Base-by-base conservation (phyloP, 2,888 invertebrate species). In the Pantelozetes paolii region DNA sequence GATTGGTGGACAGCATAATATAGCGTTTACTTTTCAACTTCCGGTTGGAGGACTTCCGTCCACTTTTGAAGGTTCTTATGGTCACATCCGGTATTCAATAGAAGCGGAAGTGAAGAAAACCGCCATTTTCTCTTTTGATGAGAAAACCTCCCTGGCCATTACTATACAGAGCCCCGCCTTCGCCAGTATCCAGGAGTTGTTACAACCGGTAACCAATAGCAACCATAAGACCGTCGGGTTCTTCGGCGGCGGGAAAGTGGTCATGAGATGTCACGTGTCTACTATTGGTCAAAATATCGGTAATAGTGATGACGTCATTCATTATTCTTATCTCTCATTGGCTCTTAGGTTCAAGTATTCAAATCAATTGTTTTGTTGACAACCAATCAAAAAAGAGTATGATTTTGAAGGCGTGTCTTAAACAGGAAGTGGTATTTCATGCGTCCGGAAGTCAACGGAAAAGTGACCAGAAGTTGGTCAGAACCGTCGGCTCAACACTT, bases 361-460 rank as follows among this genome's bases (percentile, higher is more conserved):
- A 32, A 15, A 36, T 64, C 64, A 30, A 6, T 20, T 64, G 64
- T 20, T 30, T 36, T 11, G 18, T 64, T 18, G 64, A 64, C 36
- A 64, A 64, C 36, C 18, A n/a, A 6, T 36, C 32, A 2, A 36
- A 64, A 13, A 36, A 64, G 30, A 15, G 36, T 32, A 64, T 64
- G 64, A 64, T n/a, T 3, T 64, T 64, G 64, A 64, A n/a, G 36
- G 64, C 64, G 5, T 1, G n/a, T 11, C 64, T 64, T 9, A 64
- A 64, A 36, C 64, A 64, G 20, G 32, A 36, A 3, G 32, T 36
- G n/a, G 11, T 5, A n/a, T 64, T 36, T 30, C 30, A 36, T 3
- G 64, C 64, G 13, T 2, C 13, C 5, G 64, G 64, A 18, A 8
- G 18, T 9, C 30, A n/a, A 1, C 11, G n/a, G 32, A 64, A 36